A percentile compares a stretch with the other conserved stretches of the same genome.
phyloP scores from a whole-genome alignment of 2,113 vertebrate species.

The Pelusios castaneus region DNA sequence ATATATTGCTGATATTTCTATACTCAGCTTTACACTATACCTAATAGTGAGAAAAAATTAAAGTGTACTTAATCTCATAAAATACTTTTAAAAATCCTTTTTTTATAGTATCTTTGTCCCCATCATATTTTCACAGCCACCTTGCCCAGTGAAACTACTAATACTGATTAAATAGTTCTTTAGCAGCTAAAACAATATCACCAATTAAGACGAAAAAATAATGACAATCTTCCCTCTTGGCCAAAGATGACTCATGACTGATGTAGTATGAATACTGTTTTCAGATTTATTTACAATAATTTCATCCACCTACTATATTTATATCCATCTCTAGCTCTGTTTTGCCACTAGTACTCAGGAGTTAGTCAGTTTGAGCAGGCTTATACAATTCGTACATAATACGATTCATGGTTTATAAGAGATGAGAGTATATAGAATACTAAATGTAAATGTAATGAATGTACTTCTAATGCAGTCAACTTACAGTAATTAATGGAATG shows the following conservation, averaged over 20 bases:
- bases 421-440: background rate
- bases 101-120: conserved; percentile 25
- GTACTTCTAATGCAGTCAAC: no score
- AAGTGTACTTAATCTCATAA: conserved; percentile 9
- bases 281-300: background rate
- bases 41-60: background rate
- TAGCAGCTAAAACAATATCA: background rate
- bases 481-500: background rate
- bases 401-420: background rate
- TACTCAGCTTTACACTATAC: background rate
- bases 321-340: background rate
- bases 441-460: no score
- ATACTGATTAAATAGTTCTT: conserved; percentile 29
- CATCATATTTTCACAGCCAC: background rate
- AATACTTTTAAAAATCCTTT: conserved; percentile 35
- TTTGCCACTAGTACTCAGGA: background rate
- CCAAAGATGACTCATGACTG: conserved; percentile 1
- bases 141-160: conserved; percentile 15
- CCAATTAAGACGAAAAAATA: background rate
- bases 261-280: background rate
- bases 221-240: background rate
- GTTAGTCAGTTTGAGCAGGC: background rate
- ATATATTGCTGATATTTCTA: background rate
- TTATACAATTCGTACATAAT: background rate
- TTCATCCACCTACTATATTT: background rate